Percentiles rank a stretch among this genome's conserved stretches.
Conservation (phyloP, 1,140 invertebrate species). For the Apis cerana region DNA sequence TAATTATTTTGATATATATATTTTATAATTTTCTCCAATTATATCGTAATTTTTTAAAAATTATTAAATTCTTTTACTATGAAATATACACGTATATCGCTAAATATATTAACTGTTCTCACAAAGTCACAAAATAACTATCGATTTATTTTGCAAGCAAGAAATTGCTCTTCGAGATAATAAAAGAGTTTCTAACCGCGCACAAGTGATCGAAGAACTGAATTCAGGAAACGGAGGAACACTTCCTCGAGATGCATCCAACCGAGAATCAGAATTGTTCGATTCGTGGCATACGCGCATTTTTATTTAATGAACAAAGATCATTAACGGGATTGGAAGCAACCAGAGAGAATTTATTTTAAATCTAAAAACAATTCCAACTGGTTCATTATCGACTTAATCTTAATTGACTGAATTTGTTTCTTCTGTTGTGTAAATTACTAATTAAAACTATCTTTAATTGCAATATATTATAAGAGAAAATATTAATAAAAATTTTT, state of each 20-base stretch:
- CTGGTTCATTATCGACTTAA: background rate
- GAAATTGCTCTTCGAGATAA: background rate
- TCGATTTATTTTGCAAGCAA: background rate
- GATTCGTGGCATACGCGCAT: too few species aligned
- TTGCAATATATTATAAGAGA: too few species aligned
- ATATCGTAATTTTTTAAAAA: background rate
- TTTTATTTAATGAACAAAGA: background rate
- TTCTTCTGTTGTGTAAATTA: too few species aligned
- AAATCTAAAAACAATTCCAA: too few species aligned
- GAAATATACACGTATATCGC: background rate
- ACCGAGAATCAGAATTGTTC: background rate
- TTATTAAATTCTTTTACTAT: too few species aligned
- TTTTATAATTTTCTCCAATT: background rate
- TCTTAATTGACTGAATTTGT: background rate
- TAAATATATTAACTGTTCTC: background rate
- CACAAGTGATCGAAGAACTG: conserved; percentile 6
- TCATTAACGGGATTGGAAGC: background rate
- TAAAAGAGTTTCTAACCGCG: conserved; percentile 2
- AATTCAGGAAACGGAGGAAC: conserved; percentile 2
- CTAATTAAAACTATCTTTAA: too few species aligned
- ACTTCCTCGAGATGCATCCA: background rate
- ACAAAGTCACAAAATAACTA: background rate
- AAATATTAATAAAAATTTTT: too few species aligned
- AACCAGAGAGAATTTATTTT: background rate
- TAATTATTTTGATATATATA: background rate